Percentiles rank a stretch among this genome's conserved stretches.
Evolutionary conservation across 1,140 invertebrate genomes (phyloP).

Genomic region (Rhagoletis pomonella): DNA sequence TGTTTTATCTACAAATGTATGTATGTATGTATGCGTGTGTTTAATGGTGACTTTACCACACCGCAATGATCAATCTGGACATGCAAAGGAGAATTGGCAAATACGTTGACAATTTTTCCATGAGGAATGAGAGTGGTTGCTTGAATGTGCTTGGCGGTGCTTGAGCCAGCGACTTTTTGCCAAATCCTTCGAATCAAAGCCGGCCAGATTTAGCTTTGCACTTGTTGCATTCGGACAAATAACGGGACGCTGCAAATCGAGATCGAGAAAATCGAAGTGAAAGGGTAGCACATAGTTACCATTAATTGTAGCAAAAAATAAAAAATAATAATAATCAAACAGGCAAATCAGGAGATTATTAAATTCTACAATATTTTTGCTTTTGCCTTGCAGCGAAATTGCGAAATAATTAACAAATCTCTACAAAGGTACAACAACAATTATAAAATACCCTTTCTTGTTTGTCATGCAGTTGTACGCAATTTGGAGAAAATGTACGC

Average conservation of each 20-base stretch:
- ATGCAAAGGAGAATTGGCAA: no score
- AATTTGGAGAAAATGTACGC: not conserved
- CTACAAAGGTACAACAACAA: not conserved
- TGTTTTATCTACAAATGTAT: not conserved
- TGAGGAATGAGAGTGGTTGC: not conserved
- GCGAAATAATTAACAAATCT: not conserved
- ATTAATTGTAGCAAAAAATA: no score
- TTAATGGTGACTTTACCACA: not conserved
- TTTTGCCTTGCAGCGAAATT: no score
- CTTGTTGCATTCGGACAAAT: conserved; percentile 58
- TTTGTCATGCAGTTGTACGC: not conserved
- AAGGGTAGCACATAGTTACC: no score
- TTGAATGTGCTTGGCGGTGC: not conserved
- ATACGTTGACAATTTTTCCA: no score
- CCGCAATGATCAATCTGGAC: not conserved
- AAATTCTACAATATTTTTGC: no score
- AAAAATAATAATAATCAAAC: no score
- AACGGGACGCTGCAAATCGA: conserved; percentile 7
- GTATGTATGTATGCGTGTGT: not conserved
- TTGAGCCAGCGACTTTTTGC: not conserved
- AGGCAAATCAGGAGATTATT: no score
- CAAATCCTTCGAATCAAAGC: not conserved
- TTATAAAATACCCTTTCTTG: not conserved
- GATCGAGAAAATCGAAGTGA: not conserved
- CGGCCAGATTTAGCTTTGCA: conserved; percentile 55